Evolutionary conservation across 2,888 invertebrate genomes (phyloP), one percentile per base, ranked within the genome.

Genomic region (Aquatica leii): DNA sequence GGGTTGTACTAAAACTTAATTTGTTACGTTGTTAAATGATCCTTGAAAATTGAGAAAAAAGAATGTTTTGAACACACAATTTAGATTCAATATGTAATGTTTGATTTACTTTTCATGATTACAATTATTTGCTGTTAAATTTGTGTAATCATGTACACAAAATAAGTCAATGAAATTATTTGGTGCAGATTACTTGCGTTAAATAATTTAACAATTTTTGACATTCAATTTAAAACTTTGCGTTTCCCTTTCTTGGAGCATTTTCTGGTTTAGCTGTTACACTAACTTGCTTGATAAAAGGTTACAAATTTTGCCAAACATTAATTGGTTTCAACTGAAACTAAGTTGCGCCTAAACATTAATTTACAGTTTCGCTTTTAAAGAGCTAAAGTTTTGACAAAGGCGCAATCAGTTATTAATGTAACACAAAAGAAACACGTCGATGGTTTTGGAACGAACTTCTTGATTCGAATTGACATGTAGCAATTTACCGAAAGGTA

Each of bases 261-360:
- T n/a, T n/a, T 46, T 46, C 18, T n/a, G 46, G 46, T 46, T 46
- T 46, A n/a, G 18, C 11, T 46, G 46, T 46, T 46, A 46, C 20
- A 11, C 18, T 46, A 46, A 46, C 46, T 5, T n/a, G n/a, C n/a
- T 17, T 11, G 18, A 18, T 46, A n/a, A n/a, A n/a, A n/a, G n/a
- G 46, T 46, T 46, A n/a, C 46, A 46, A 46, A 46, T 46, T 17
- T 46, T 46, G 46, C 12, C 24, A 50, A 50, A 34, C n/a, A n/a
- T 50, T 50, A 34, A 50, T 50, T 15, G 50, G 24, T 50, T 34
- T 50, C 31, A 14, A 50, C 24, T 14, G 24, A 34, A 50, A 50
- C 50, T 21, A 34, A 34, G 50, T 34, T 34, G 14, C 12, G 24
- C 12, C 50, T 50, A 24, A n/a, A 34, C 50, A 50, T 50, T 50